phyloP scores from a whole-genome alignment of 1,140 invertebrate genomes.

The Venustaconcha ellipsiformis region DNA sequence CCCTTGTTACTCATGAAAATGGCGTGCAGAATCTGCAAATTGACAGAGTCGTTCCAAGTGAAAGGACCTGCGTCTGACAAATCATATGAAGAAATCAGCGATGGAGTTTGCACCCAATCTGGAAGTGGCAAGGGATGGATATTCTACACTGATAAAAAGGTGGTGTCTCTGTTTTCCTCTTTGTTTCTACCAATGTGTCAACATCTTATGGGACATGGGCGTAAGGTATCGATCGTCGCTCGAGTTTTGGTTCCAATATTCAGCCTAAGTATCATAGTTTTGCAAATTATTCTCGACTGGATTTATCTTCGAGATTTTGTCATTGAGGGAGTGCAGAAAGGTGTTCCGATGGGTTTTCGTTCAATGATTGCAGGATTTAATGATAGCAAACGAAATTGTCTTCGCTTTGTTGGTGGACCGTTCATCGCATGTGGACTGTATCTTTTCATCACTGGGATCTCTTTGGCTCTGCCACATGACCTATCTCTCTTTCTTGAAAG shows the following conservation, averaged over 20 bases:
- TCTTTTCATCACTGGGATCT: conserved; percentile 7
- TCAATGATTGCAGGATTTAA: conserved; percentile 16
- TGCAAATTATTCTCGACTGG: conserved; percentile 16
- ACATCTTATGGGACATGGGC: background rate
- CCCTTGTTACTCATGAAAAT: conserved; percentile 13
- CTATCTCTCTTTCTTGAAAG: conserved; percentile 2
- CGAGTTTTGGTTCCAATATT: background rate
- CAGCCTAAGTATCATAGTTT: conserved; percentile 1
- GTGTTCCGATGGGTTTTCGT: conserved; percentile 22
- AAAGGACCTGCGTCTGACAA: too few relatives aligned
- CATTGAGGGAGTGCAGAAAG: background rate
- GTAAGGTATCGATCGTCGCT: background rate
- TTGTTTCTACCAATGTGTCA: background rate
- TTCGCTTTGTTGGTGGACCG: conserved; percentile 14
- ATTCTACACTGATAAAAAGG: conserved; percentile 1
- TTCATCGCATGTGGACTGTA: conserved; percentile 11
- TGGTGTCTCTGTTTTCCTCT: conserved; percentile 3
- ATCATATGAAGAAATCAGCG: too few relatives aligned
- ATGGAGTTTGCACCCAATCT: background rate
- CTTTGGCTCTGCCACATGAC: background rate
- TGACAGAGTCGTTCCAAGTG: too few relatives aligned
- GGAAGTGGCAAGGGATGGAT: background rate
- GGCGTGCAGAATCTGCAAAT: background rate
- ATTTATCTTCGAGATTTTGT: conserved; percentile 12
- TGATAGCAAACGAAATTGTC: conserved; percentile 7